These are phyloP conservation scores for Lasiommata megera DNA, from an alignment of 2,888 invertebrate genomes.

Conservation along the genomic window DNA sequence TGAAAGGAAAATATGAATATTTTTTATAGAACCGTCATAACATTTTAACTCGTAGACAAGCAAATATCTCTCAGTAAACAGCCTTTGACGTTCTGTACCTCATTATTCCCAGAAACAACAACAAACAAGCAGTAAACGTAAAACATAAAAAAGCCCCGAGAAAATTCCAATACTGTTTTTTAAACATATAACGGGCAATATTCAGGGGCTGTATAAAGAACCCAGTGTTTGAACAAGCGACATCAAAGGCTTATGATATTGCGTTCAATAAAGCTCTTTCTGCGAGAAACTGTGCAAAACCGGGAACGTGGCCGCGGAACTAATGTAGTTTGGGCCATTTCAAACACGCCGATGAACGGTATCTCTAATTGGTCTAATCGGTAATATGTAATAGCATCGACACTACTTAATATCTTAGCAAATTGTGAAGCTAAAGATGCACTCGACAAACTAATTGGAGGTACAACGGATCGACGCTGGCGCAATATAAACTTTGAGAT, in stretches of 20 bases:
- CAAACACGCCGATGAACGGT: too few relatives aligned
- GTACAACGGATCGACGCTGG: too few relatives aligned
- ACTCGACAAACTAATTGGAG: too few relatives aligned
- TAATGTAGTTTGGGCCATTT: too few relatives aligned
- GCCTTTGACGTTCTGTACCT: constrained; percentile 10
- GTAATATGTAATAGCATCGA: too few relatives aligned
- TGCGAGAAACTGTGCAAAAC: not conserved
- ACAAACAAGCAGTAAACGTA: constrained; percentile 22
- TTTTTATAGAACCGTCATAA: too few relatives aligned
- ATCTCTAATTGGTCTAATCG: too few relatives aligned
- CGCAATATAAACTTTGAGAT: too few relatives aligned
- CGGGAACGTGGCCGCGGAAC: not conserved
- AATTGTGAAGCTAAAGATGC: too few relatives aligned
- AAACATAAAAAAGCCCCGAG: constrained; percentile 17
- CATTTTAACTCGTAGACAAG: not conserved
- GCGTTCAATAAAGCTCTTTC: not conserved
- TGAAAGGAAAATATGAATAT: too few relatives aligned
- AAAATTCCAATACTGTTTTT: constrained; percentile 25
- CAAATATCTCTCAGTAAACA: constrained; percentile 5
- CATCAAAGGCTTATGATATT: constrained; percentile 61
- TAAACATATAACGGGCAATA: constrained; percentile 26
- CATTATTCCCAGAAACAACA: constrained; percentile 26
- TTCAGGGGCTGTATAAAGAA: constrained; percentile 59
- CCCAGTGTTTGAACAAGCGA: constrained; percentile 68
- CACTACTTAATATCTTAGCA: too few relatives aligned